Evolutionary conservation across 2,113 vertebrate species (phyloP), one percentile per base, ranked within the genome.

Genomic region (Haplotaxodon microlepis): DNA sequence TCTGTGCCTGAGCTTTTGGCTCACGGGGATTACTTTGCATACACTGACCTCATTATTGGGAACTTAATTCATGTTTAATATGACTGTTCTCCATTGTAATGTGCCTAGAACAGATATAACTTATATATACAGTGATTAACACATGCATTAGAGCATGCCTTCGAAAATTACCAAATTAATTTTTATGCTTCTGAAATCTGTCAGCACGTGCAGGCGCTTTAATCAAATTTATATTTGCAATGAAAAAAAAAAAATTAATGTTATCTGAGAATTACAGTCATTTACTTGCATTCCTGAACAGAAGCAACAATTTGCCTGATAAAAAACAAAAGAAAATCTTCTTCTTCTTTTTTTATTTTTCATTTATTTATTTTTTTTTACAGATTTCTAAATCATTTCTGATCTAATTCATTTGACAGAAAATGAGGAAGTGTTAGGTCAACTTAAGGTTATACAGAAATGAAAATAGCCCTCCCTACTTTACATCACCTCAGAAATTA

Each of bases 61-160:
- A 73, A 73, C 36, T 69, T 69, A 21, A 40, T 40, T 27, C 69
- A 17, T 29, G 40, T 73, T 73, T 73, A 73, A 73, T 47, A 45
- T 10, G 69, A 45, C 3, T 1, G 69, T 17, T 24, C 21, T 24
- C 3, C 2, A 42, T 24, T 10, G 38, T 7, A 11, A 17, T 11
- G 71, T 47, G 14, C 24, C 14, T 76, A 47, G 40, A 47, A 47
- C 71, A 47, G 24, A 17, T 47, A 47, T 19, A 47, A 76, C 6
- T 0, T 47, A 47, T 47, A 76, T 76, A 47, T 29, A 76, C 8
- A 2, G 69, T 0, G 63, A 40, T 24, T 24, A 69, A 24, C n/a
- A 69, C 36, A 24, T 69, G 63, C 19, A 69, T 69, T 40, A 14
- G 63, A 69, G 61, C 17, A 34, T 63, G 16, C 31, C 1, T 19